These are phyloP conservation scores for Drosophila recens DNA, from an alignment of 2,888 invertebrate genomes.

Conservation along the genomic window DNA sequence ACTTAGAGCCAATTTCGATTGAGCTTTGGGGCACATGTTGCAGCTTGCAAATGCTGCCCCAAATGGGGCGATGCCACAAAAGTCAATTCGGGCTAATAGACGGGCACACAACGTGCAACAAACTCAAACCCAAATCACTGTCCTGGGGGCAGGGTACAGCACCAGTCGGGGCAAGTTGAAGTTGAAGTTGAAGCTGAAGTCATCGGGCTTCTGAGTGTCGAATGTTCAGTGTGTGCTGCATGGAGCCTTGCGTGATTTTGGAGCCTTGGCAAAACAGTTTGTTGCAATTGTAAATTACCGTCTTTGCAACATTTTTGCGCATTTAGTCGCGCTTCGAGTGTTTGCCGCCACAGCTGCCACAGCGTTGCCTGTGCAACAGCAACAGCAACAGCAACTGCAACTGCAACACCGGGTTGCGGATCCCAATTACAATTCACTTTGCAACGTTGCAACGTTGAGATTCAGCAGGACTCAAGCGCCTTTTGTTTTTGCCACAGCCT, in stretches of 20 bases:
- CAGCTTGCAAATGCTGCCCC: conserved; percentile 13
- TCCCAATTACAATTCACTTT: conserved; percentile 79
- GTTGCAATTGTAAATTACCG: conserved; percentile 80
- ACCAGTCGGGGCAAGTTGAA: conserved; percentile 28
- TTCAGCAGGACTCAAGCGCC: conserved; percentile 66
- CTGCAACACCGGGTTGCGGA: conserved; percentile 30
- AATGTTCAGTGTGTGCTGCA: background rate
- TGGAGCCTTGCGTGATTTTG: conserved; percentile 6
- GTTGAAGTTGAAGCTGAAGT: background rate
- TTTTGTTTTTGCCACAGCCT: conserved; percentile 30
- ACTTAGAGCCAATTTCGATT: conserved; percentile 44
- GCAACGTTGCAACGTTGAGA: conserved; percentile 38
- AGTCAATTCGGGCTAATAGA: conserved; percentile 37
- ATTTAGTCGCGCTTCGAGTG: conserved; percentile 81
- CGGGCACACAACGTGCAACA: conserved; percentile 24
- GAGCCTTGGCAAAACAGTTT: conserved; percentile 42
- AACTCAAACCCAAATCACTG: conserved; percentile 42
- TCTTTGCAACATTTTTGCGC: conserved; percentile 81
- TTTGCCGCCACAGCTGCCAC: conserved; percentile 73
- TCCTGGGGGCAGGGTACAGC: conserved; percentile 66
- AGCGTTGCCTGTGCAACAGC: conserved; percentile 22
- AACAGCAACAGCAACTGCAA: conserved; percentile 43
- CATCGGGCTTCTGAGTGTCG: background rate
- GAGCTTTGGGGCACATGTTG: conserved; percentile 25
- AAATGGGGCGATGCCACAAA: conserved; percentile 20